Evolutionary conservation across 2,888 invertebrate species (phyloP).

Genomic region (Steinernema hermaphroditum): DNA sequence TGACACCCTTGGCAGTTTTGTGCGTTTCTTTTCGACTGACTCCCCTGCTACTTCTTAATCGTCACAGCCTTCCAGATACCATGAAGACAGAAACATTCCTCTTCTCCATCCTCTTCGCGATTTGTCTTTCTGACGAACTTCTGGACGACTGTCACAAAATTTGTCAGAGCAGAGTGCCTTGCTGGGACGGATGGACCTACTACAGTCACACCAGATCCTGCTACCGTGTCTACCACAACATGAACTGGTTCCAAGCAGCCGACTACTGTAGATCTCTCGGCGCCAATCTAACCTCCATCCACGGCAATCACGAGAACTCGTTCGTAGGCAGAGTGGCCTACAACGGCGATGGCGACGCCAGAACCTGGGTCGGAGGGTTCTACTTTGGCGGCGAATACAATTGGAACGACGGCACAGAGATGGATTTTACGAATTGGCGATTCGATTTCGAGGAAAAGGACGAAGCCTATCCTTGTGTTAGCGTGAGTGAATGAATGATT

Average conservation of each 20-base stretch:
- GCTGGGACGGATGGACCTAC: conserved; percentile 2
- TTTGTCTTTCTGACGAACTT: too few species aligned
- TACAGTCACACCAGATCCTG: neutral
- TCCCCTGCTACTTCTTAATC: too few species aligned
- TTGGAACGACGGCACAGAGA: neutral
- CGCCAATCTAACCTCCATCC: neutral
- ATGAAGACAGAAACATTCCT: too few species aligned
- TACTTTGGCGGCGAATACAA: neutral
- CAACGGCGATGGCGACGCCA: neutral
- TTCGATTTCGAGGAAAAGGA: neutral
- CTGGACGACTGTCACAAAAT: too few species aligned
- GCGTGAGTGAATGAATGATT: neutral
- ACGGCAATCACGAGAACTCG: neutral
- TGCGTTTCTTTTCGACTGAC: too few species aligned
- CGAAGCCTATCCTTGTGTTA: neutral
- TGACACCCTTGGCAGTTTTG: too few species aligned
- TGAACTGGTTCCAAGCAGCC: neutral
- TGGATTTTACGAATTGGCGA: neutral
- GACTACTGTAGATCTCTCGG: neutral
- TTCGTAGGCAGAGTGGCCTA: neutral
- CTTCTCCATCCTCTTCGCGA: too few species aligned
- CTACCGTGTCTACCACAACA: neutral
- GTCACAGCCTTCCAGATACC: too few species aligned
- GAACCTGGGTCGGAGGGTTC: neutral
- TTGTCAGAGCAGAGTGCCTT: neutral